Conservation (phyloP, 2,888 invertebrate species). For the Callyntrura sp. region DNA sequence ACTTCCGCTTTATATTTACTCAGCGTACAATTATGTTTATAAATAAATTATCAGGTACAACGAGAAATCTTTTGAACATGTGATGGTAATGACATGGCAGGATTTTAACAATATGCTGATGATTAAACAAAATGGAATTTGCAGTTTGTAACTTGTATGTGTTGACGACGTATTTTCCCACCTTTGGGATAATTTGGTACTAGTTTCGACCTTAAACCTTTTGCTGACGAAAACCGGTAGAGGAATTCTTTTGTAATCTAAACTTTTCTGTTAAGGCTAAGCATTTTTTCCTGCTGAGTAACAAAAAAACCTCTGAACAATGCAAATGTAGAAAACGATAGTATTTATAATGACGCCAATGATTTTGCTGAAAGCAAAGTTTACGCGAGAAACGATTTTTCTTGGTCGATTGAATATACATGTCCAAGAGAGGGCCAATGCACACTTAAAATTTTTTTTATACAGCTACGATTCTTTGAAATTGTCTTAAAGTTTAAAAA, state of each 20-base stretch:
- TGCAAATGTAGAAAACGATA: conserved; percentile 29
- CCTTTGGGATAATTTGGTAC: conserved; percentile 10
- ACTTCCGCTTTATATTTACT: conserved; percentile 59
- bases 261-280: neutral
- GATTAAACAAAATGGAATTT: conserved; percentile 54
- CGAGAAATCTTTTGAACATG: neutral
- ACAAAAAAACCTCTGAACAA: conserved; percentile 3
- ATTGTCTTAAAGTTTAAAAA: conserved; percentile 52
- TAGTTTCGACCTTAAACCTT: conserved; percentile 15
- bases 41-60: neutral
- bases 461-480: conserved; percentile 27
- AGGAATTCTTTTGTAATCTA: conserved; percentile 10
- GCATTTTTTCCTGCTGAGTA: neutral
- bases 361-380: conserved; percentile 61
- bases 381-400: conserved; percentile 17
- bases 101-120: conserved; percentile 48
- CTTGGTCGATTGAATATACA: conserved; percentile 6
- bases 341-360: conserved; percentile 20
- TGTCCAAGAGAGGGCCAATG: neutral
- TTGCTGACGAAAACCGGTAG: neutral
- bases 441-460: neutral
- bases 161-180: neutral
- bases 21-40: neutral
- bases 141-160: neutral
- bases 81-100: conserved; percentile 26